Base-by-base conservation (phyloP, 2,888 invertebrate genomes). In the Timandra comae region DNA sequence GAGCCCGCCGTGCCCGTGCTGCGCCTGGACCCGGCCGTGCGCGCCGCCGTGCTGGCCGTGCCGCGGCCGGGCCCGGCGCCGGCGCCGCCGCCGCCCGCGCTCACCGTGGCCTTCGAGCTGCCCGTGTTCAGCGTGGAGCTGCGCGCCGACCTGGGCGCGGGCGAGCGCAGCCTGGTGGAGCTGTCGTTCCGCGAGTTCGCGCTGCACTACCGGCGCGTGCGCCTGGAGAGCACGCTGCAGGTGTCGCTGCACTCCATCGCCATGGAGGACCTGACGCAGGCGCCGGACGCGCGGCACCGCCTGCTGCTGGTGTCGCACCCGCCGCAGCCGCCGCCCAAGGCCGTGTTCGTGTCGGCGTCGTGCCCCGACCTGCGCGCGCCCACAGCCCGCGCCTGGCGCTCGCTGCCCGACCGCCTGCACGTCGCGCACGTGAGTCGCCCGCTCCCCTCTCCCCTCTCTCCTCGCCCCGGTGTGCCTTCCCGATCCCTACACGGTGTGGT, bases 261-360 rank as follows among this genome's bases (percentile, higher is more conserved):
- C 2, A 95, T 98, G 93, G 97, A 97, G 70, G 97, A 98, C 77
- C 86, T 97, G 2, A 88, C 94, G 4, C 91, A 93, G 58, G 90
- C 92, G 1, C 88, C 89, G 10, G 92, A 92, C 25, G 93, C 95
- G 0, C 91, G 91, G 52, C 93, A 95, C 74, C 89, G 96, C 20
- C 90, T 91, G 64, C 92, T 97, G 88, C 93, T 97, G 69, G 90
- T 93, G 41, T 95, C 94, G 0, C 90, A 85, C 77, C 63, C 79
- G 41, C 72, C 77, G 38, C 88, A 47, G 64, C 78, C 63, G 67
- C 81, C 64, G 51, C 79, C 64, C 48, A 84, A 66, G 46, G 78
- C 87, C 3, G 70, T 85, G 33, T 91, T 89, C 71, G 80, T 93
- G 41, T 96, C 95, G 5, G 88, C 89, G 49, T 96, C 96, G 0